Evolutionary conservation across 2,888 invertebrate genomes (phyloP).

Genomic region (Lysandra bellargus): DNA sequence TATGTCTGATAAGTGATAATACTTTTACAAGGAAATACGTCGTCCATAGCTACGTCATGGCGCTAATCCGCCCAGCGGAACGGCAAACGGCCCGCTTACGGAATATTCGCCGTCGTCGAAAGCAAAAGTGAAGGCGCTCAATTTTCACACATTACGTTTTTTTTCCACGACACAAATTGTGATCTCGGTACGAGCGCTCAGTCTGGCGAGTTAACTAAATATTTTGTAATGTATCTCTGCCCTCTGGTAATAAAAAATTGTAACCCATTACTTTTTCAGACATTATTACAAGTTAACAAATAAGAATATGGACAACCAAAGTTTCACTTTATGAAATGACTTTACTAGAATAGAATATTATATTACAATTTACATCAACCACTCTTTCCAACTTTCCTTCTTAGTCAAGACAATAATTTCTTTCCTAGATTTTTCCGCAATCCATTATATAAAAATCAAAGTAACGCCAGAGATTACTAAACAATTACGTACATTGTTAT

Average conservation of each 20-base stretch:
- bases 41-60: not conserved
- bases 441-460: no score
- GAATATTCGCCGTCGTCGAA: constrained; percentile 16
- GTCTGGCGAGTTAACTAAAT: not conserved
- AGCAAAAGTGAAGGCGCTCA: constrained; percentile 23
- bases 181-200: not conserved
- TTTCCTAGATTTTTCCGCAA: no score
- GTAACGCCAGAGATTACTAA: no score
- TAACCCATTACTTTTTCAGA: not conserved
- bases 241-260: not conserved
- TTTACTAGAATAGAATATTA: no score
- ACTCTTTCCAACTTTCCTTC: no score
- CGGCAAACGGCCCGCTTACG: constrained; percentile 6
- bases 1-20: no score
- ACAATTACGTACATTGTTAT: no score
- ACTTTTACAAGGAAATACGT: not conserved
- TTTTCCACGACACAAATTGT: constrained; percentile 6
- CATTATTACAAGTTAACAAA: not conserved
- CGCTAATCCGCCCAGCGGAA: constrained; percentile 2
- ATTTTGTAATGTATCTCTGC: not conserved
- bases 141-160: constrained; percentile 24
- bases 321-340: no score
- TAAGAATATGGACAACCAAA: not conserved
- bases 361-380: no score
- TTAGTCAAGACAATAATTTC: no score